These are phyloP conservation scores for Exephanes ischioxanthus DNA, from an alignment of 2,888 invertebrate genomes.

Conservation along the genomic window DNA sequence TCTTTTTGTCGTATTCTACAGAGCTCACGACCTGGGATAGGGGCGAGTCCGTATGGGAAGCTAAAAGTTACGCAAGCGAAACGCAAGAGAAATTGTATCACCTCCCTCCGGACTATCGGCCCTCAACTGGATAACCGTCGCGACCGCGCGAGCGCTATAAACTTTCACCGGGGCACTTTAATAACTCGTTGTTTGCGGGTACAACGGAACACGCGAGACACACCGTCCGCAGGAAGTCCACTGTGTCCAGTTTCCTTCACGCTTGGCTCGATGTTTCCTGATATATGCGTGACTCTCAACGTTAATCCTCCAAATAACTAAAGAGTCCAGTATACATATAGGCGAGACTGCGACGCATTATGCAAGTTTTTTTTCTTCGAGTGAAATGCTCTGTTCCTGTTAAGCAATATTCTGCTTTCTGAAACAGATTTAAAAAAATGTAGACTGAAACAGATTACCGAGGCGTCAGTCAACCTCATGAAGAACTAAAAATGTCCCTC, in stretches of 20 bases:
- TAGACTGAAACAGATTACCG: too few species aligned
- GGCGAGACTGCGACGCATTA: neutral
- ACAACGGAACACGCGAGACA: conserved; percentile 32
- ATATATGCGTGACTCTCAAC: conserved; percentile 39
- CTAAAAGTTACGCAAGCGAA: conserved; percentile 71
- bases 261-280: conserved; percentile 27
- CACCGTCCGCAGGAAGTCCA: conserved; percentile 7
- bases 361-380: neutral
- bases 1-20: neutral
- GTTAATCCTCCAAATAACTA: conserved; percentile 12
- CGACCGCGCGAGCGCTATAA: conserved; percentile 56
- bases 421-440: too few species aligned
- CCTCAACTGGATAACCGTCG: conserved; percentile 27
- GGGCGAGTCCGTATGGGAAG: conserved; percentile 16
- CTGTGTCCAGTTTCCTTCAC: conserved; percentile 29
- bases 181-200: conserved; percentile 50
- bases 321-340: neutral
- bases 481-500: too few species aligned
- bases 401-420: neutral
- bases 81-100: conserved; percentile 79
- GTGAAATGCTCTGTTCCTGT: neutral
- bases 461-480: too few species aligned
- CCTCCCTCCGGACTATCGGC: conserved; percentile 66
- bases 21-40: conserved; percentile 15
- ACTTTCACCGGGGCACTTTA: conserved; percentile 76